phyloP scores from a whole-genome alignment of 2,888 invertebrate genomes.

The Brachyptera putata region DNA sequence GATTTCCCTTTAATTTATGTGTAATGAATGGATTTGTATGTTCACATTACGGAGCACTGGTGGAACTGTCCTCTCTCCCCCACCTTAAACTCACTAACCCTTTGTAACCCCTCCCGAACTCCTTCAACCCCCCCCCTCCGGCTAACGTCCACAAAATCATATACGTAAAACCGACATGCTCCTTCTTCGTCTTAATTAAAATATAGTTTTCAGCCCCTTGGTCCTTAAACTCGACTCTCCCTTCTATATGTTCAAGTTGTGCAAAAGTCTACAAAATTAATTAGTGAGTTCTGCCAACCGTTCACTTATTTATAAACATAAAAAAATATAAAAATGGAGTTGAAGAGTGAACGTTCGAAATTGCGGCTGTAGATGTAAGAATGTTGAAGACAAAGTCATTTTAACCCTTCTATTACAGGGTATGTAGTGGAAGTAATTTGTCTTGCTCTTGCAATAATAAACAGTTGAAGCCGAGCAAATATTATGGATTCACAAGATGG shows the following conservation, averaged over 20 bases:
- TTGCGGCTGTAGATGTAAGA: conserved; percentile 5
- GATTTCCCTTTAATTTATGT: too few species aligned
- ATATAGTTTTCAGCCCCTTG: conserved; percentile 27
- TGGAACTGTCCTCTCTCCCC: too few species aligned
- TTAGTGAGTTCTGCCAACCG: conserved; percentile 24
- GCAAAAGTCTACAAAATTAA: conserved; percentile 25
- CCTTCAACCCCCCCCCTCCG: background rate
- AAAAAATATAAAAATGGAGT: background rate
- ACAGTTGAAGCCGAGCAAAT: too few species aligned
- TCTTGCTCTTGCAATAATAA: too few species aligned
- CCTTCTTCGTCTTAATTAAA: conserved; percentile 31
- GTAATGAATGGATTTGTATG: too few species aligned
- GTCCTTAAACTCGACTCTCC: conserved; percentile 14
- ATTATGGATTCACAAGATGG: too few species aligned
- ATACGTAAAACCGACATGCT: conserved; percentile 1
- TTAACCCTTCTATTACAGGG: too few species aligned
- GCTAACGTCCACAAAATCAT: background rate
- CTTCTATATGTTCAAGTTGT: conserved; percentile 22
- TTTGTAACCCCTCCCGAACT: too few species aligned
- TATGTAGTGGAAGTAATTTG: too few species aligned
- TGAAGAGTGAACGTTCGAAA: background rate
- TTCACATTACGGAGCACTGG: too few species aligned
- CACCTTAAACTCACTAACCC: too few species aligned
- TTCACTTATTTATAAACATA: conserved; percentile 19
- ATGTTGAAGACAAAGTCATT: background rate